Evolutionary conservation across 2,888 invertebrate species (phyloP).

Genomic region (Oscheius sp.): DNA sequence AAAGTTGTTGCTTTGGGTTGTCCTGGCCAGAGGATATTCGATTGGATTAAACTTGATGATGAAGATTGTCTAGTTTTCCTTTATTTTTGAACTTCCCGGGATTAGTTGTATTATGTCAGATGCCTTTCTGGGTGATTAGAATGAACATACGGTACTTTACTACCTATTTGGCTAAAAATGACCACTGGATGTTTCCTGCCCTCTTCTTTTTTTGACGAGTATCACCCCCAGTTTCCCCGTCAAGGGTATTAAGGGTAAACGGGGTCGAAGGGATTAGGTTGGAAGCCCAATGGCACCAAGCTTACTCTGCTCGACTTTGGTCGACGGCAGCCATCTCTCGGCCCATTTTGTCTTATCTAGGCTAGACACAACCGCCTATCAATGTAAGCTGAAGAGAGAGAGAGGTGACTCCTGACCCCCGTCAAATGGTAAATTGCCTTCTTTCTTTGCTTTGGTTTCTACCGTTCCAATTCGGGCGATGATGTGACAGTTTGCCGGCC

Average conservation of each 20-base stretch:
- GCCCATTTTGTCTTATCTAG: constrained; percentile 29
- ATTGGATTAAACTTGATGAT: too few relatives aligned
- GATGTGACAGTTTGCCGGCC: background rate
- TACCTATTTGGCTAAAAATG: too few relatives aligned
- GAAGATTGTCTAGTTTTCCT: too few relatives aligned
- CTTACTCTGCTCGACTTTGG: constrained; percentile 17
- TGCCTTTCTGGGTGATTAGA: too few relatives aligned
- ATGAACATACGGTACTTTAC: too few relatives aligned
- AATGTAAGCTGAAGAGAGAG: constrained; percentile 29
- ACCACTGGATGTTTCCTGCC: too few relatives aligned
- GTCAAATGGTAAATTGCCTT: background rate
- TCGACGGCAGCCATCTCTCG: constrained; percentile 2
- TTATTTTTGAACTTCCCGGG: too few relatives aligned
- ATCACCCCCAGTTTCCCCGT: too few relatives aligned
- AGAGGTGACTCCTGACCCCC: constrained; percentile 20
- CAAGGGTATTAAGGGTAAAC: constrained; percentile 32
- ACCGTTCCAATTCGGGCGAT: background rate
- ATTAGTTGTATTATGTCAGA: too few relatives aligned
- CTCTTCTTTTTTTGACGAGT: too few relatives aligned
- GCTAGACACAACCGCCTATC: constrained; percentile 35
- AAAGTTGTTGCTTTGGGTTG: too few relatives aligned
- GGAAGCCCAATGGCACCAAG: constrained; percentile 25
- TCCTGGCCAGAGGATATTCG: too few relatives aligned
- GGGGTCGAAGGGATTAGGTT: constrained; percentile 28
- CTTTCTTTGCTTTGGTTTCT: background rate